Evolutionary conservation across 2,888 invertebrate species (phyloP).

Genomic region (Agrotis ipsilon): DNA sequence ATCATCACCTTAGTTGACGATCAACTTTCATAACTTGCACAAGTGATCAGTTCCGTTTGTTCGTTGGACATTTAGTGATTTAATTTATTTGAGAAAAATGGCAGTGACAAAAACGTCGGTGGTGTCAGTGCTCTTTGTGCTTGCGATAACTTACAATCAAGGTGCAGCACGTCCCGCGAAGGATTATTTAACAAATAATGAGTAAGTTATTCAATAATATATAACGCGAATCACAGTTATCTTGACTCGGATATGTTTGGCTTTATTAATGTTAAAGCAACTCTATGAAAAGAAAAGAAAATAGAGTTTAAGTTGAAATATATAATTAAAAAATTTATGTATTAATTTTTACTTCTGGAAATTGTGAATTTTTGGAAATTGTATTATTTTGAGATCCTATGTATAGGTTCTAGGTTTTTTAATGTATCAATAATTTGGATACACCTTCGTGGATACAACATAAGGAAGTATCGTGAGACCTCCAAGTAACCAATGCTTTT

Average conservation of each 20-base stretch:
- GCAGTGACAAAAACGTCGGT: conserved; percentile 48
- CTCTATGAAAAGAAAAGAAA: too few relatives aligned
- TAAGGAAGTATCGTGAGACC: conserved; percentile 2
- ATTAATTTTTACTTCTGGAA: too few relatives aligned
- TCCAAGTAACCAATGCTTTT: conserved; percentile 3
- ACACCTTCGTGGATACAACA: neutral
- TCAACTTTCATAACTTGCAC: conserved; percentile 58
- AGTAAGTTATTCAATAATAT: conserved; percentile 51
- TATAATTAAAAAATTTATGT: too few relatives aligned
- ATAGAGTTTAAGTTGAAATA: too few relatives aligned
- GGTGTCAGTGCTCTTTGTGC: conserved; percentile 63
- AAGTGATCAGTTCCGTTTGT: conserved; percentile 51
- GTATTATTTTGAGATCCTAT: too few relatives aligned
- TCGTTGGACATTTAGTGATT: conserved; percentile 49
- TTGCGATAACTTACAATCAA: conserved; percentile 64
- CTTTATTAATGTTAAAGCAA: too few relatives aligned
- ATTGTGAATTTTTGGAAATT: too few relatives aligned
- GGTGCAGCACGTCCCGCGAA: conserved; percentile 67
- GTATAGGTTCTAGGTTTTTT: too few relatives aligned
- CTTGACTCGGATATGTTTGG: neutral
- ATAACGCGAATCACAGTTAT: conserved; percentile 1
- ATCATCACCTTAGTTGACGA: conserved; percentile 59
- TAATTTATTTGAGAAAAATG: conserved; percentile 61
- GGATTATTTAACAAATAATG: conserved; percentile 40
- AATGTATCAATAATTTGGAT: too few relatives aligned